Conservation (phyloP, 2,113 vertebrate genomes). For the Empidonax traillii region DNA sequence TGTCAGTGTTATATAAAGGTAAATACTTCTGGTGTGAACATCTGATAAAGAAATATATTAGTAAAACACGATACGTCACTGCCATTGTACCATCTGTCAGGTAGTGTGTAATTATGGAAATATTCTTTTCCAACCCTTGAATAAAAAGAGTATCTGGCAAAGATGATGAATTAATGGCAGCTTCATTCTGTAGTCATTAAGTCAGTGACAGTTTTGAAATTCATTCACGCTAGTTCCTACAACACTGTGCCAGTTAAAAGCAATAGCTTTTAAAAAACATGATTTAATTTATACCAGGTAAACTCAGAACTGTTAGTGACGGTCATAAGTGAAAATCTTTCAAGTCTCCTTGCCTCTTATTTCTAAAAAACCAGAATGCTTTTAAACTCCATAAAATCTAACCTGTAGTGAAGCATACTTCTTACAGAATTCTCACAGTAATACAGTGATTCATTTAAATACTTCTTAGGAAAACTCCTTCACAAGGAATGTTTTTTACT, state of each 20-base stretch:
- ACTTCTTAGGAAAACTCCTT: background rate
- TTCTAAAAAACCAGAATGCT: background rate
- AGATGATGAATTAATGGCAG: background rate
- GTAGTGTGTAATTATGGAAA: background rate
- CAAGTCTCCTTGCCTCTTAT: background rate
- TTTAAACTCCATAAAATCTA: background rate
- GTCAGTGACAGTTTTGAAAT: background rate
- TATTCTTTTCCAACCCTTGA: background rate
- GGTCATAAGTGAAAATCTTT: background rate
- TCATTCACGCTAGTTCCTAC: background rate
- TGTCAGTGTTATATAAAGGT: background rate
- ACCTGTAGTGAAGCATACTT: background rate
- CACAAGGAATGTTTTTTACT: background rate
- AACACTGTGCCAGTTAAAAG: background rate
- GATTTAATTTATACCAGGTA: background rate
- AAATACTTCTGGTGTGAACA: constrained; percentile 17
- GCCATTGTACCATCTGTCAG: constrained; percentile 27
- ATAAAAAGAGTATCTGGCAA: background rate
- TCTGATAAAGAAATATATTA: background rate
- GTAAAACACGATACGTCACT: background rate
- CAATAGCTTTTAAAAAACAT: background rate
- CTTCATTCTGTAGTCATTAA: background rate
- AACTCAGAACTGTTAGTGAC: background rate
- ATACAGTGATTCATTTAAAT: background rate
- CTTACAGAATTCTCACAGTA: background rate